A percentile compares a stretch with the other conserved stretches of the same genome.
Conservation (phyloP, 2,888 invertebrate genomes). For the Chymomyza caudatula region DNA sequence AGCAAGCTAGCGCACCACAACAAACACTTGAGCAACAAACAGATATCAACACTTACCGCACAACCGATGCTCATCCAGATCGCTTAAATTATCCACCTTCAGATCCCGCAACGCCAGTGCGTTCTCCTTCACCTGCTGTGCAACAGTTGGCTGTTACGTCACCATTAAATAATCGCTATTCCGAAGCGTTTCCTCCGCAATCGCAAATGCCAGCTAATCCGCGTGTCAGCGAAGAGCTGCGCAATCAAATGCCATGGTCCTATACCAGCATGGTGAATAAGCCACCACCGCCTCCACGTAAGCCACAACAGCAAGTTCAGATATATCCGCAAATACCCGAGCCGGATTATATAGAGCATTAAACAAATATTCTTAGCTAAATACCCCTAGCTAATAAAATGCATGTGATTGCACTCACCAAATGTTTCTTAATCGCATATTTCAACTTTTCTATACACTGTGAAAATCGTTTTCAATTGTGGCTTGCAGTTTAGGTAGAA, state of each 20-base stretch:
- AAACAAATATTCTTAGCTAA: slow-evolving; percentile 1
- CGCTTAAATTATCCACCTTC: slow-evolving; percentile 67
- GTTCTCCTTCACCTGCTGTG: slow-evolving; percentile 46
- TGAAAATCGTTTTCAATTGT: background rate
- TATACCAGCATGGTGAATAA: slow-evolving; percentile 76
- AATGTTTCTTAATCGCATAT: background rate
- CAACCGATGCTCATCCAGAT: slow-evolving; percentile 72
- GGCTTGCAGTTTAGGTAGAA: too few species aligned
- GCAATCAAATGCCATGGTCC: slow-evolving; percentile 82
- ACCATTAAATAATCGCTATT: slow-evolving; percentile 73
- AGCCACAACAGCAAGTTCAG: slow-evolving; percentile 78
- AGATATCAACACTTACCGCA: slow-evolving; percentile 66
- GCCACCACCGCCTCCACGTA: slow-evolving; percentile 62
- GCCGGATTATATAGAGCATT: slow-evolving; percentile 80
- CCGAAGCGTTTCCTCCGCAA: slow-evolving; percentile 58
- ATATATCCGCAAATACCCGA: slow-evolving; percentile 82
- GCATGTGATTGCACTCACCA: background rate
- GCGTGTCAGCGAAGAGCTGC: slow-evolving; percentile 78
- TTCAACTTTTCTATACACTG: too few species aligned
- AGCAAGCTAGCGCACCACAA: slow-evolving; percentile 18
- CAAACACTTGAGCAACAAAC: slow-evolving; percentile 18
- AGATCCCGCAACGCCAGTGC: slow-evolving; percentile 30
- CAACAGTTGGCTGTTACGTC: slow-evolving; percentile 67
- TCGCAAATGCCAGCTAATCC: slow-evolving; percentile 38
- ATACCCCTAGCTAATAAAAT: too few species aligned